These are phyloP conservation scores for Folsomia candida DNA, from an alignment of 2,888 invertebrate genomes.

Conservation along the genomic window DNA sequence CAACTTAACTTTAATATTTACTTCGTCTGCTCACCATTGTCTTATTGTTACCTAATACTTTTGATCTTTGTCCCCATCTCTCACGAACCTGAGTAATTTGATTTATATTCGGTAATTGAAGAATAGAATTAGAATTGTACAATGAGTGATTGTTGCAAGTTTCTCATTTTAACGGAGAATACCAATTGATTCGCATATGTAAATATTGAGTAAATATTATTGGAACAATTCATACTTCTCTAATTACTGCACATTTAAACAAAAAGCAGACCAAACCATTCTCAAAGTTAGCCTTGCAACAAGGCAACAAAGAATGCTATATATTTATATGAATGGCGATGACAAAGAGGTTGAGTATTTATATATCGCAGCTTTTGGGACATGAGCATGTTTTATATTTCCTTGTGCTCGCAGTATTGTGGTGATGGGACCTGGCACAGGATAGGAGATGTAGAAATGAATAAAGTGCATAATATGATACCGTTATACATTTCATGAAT, in stretches of 20 bases:
- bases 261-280: too few species aligned
- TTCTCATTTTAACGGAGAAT: too few species aligned
- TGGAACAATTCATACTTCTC: too few species aligned
- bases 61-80: background rate
- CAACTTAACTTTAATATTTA: background rate
- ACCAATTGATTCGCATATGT: background rate
- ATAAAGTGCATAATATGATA: constrained; percentile 2
- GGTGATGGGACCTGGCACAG: background rate
- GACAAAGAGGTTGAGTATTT: too few species aligned
- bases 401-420: background rate
- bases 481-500: background rate
- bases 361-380: background rate
- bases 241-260: too few species aligned
- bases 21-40: background rate
- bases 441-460: background rate
- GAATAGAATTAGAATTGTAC: too few species aligned
- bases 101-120: background rate
- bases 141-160: too few species aligned
- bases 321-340: too few species aligned
- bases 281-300: too few species aligned
- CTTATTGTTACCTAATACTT: background rate
- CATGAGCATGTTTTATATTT: background rate
- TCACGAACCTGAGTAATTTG: background rate
- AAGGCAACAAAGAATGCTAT: too few species aligned
- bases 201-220: too few species aligned